Conservation (phyloP, 2,797 vertebrate species). For the Rhabdomys pumilio region DNA sequence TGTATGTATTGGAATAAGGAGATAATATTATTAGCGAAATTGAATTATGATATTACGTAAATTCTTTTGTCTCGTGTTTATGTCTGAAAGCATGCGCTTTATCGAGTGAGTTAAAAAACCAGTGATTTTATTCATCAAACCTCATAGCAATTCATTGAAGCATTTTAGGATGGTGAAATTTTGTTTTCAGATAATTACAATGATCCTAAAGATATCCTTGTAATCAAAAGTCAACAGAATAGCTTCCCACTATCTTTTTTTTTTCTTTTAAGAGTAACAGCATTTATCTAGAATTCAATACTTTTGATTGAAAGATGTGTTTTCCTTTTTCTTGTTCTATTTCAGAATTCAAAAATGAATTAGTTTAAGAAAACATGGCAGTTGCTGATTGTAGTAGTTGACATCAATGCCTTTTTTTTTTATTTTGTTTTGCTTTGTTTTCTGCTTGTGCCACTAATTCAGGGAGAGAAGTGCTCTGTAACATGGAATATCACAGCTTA, state of each 20-base stretch:
- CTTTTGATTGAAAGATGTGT: slow-evolving; percentile 27
- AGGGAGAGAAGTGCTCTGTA: background rate
- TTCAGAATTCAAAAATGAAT: slow-evolving; percentile 26
- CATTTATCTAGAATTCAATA: background rate
- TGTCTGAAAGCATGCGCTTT: slow-evolving; percentile 3
- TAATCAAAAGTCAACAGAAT: background rate
- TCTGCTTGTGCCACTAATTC: background rate
- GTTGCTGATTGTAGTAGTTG: background rate
- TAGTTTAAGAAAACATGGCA: background rate
- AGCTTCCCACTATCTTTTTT: background rate
- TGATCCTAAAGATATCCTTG: background rate
- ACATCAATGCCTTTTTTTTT: background rate
- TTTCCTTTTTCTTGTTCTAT: background rate
- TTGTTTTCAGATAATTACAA: slow-evolving; percentile 23
- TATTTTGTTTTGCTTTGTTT: background rate
- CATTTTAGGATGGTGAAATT: slow-evolving; percentile 37
- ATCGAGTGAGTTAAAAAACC: slow-evolving; percentile 2
- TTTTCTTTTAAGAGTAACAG: slow-evolving; percentile 20
- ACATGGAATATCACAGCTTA: background rate
- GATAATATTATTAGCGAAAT: slow-evolving; percentile 38
- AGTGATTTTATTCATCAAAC: slow-evolving; percentile 9
- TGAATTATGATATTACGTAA: slow-evolving; percentile 29
- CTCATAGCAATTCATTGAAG: slow-evolving; percentile 46
- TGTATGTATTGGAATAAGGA: slow-evolving; percentile 20
- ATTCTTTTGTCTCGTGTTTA: slow-evolving; percentile 1